These are phyloP conservation scores for Cyprinodon tularosa DNA, from an alignment of 2,113 vertebrate species.

Conservation along the genomic window DNA sequence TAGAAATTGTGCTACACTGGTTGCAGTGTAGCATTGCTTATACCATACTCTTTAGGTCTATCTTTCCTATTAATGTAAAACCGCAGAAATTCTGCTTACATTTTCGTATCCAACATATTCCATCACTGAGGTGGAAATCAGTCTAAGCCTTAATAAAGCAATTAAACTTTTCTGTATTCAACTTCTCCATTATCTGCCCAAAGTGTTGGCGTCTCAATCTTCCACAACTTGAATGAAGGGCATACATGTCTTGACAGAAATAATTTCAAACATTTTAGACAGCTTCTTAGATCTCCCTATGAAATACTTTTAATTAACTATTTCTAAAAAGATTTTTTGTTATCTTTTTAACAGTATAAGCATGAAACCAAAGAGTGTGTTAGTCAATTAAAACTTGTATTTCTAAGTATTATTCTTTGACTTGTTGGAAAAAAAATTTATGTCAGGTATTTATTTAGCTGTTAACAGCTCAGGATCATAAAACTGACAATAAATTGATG, in stretches of 20 bases:
- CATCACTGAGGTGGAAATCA: background rate
- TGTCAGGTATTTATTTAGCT: no score
- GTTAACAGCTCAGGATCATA: no score
- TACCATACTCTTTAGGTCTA: background rate
- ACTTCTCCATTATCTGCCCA: background rate
- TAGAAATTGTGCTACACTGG: no score
- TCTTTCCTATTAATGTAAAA: no score
- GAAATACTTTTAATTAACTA: background rate
- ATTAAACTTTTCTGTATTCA: background rate
- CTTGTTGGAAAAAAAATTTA: no score
- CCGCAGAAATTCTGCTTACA: no score
- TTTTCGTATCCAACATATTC: background rate
- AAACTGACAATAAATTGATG: background rate
- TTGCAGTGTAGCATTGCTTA: background rate
- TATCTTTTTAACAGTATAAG: background rate
- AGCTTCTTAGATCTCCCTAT: no score
- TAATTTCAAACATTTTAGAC: background rate
- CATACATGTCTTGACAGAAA: background rate
- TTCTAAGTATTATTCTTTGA: background rate
- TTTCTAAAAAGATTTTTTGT: background rate
- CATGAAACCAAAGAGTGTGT: background rate
- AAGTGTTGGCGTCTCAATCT: background rate
- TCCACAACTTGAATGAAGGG: background rate
- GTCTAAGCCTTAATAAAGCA: background rate
- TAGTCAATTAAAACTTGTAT: background rate